phyloP scores from a whole-genome alignment of 2,888 invertebrate species.

The Xanthorhoe spadicearia region DNA sequence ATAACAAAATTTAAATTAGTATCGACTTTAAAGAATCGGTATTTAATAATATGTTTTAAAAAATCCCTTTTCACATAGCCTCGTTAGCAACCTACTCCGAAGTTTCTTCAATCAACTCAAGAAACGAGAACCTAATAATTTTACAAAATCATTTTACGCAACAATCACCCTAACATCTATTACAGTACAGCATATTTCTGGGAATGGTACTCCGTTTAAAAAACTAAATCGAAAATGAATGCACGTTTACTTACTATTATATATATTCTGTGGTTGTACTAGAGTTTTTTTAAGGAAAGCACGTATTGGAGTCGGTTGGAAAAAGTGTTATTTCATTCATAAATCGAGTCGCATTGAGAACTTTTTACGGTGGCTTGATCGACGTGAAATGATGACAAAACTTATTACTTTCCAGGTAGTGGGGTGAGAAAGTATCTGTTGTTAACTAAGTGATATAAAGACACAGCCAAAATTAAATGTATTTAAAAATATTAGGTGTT shows the following conservation, averaged over 20 bases:
- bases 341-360: constrained; percentile 82
- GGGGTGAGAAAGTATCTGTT: constrained; percentile 33
- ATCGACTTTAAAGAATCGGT: neutral
- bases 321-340: constrained; percentile 84
- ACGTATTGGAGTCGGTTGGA: constrained; percentile 82
- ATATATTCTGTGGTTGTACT: constrained; percentile 44
- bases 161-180: constrained; percentile 41
- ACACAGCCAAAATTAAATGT: no score
- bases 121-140: constrained; percentile 53
- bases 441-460: no score
- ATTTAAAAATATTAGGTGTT: no score
- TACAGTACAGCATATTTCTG: constrained; percentile 41
- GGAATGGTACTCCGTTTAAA: constrained; percentile 56
- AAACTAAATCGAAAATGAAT: constrained; percentile 75
- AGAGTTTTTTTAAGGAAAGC: constrained; percentile 70
- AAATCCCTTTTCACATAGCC: neutral
- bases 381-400: constrained; percentile 82
- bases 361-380: constrained; percentile 71
- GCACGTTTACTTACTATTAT: constrained; percentile 56
- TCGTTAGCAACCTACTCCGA: constrained; percentile 68
- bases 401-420: constrained; percentile 35
- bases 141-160: constrained; percentile 17
- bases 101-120: constrained; percentile 48
- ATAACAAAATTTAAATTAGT: no score
- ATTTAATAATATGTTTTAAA: neutral